Evolutionary conservation across 1,140 invertebrate species (phyloP).

Genomic region (Sitodiplosis mosellana): DNA sequence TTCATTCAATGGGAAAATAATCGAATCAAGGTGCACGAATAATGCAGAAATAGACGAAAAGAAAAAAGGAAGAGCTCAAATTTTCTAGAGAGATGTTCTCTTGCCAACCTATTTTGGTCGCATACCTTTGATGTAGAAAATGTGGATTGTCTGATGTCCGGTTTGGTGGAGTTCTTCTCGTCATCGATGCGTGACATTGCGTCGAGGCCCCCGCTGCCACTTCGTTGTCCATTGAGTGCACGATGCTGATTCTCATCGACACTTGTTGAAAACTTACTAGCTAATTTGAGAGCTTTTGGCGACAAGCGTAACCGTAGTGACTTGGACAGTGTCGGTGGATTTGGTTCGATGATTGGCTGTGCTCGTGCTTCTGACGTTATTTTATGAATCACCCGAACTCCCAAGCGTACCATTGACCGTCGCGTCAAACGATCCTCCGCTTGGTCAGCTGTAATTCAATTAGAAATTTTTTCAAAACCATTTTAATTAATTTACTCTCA

Average conservation of each 20-base stretch:
- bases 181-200: slow-evolving; percentile 1
- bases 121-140: too few relatives aligned
- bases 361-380: slow-evolving; percentile 5
- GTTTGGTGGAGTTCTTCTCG: neutral
- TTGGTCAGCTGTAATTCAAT: slow-evolving; percentile 38
- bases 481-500: too few relatives aligned
- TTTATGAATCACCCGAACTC: slow-evolving; percentile 51
- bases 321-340: neutral
- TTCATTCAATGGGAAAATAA: too few relatives aligned
- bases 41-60: too few relatives aligned
- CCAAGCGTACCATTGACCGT: slow-evolving; percentile 61
- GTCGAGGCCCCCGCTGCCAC: neutral
- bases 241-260: neutral
- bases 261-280: neutral
- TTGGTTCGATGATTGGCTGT: neutral
- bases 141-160: too few relatives aligned
- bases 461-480: too few relatives aligned
- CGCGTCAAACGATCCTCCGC: slow-evolving; percentile 57
- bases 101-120: too few relatives aligned
- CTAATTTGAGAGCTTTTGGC: slow-evolving; percentile 3
- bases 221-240: neutral
- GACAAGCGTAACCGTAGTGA: slow-evolving; percentile 3
- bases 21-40: too few relatives aligned
- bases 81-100: too few relatives aligned
- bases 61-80: too few relatives aligned